Percentiles rank a stretch among this genome's conserved stretches.
These are phyloP conservation scores for Nemotelus pantherinus DNA, from an alignment of 2,888 invertebrate species.

Conservation along the genomic window DNA sequence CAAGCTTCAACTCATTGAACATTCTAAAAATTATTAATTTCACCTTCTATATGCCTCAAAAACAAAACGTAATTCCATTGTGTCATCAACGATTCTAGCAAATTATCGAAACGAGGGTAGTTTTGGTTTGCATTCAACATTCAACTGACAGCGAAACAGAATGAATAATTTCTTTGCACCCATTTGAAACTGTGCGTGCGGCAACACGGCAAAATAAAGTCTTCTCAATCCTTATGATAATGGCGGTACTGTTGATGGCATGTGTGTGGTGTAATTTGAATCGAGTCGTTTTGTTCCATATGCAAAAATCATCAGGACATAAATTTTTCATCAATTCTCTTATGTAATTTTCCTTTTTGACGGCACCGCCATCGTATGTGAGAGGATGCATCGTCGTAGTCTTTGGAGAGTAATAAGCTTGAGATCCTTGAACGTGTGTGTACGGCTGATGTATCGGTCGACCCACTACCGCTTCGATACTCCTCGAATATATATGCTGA, in stretches of 20 bases:
- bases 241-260: background rate
- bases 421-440: constrained; percentile 19
- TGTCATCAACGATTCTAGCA: constrained; percentile 9
- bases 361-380: constrained; percentile 23
- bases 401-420: constrained; percentile 33
- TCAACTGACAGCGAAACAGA: constrained; percentile 9
- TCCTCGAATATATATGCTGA: constrained; percentile 16
- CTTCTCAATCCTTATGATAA: background rate
- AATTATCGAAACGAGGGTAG: constrained; percentile 33
- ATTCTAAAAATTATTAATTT: too few species aligned
- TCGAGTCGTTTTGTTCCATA: constrained; percentile 44
- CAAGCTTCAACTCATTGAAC: too few species aligned
- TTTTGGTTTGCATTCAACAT: constrained; percentile 11
- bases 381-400: background rate
- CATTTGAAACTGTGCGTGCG: background rate
- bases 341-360: constrained; percentile 47
- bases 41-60: too few species aligned
- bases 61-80: too few species aligned
- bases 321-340: constrained; percentile 52
- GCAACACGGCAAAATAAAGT: background rate
- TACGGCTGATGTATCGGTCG: background rate
- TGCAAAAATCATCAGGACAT: constrained; percentile 51
- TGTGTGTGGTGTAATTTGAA: constrained; percentile 42
- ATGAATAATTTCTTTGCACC: constrained; percentile 35
- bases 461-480: constrained; percentile 1